phyloP scores from a whole-genome alignment of 2,113 vertebrate species.

The Cisticola juncidis region DNA sequence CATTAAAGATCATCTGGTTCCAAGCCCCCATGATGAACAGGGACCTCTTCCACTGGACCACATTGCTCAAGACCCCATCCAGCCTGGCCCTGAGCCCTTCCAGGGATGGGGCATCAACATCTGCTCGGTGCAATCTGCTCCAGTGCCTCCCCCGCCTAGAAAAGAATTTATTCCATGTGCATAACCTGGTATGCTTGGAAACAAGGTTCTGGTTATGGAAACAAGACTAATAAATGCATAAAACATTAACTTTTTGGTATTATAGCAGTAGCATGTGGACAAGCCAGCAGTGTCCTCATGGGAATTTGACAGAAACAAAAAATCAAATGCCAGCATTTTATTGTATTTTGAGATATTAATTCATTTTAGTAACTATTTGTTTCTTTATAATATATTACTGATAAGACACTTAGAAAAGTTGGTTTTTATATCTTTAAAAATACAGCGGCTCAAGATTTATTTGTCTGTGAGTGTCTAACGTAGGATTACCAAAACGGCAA shows the following conservation, averaged over 20 bases:
- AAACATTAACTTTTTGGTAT: background rate
- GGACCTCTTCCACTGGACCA: background rate
- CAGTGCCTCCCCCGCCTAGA: background rate
- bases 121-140: background rate
- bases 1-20: background rate
- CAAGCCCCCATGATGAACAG: background rate
- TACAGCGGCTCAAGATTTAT: accelerated
- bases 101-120: accelerated
- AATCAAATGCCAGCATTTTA: background rate
- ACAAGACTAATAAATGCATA: background rate
- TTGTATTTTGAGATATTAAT: background rate
- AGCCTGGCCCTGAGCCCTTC: background rate
- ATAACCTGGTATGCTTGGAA: background rate
- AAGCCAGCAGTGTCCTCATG: background rate
- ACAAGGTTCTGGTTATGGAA: background rate
- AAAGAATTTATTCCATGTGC: background rate
- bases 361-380: background rate
- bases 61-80: no score
- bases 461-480: background rate
- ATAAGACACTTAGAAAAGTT: background rate
- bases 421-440: background rate
- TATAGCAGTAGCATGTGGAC: background rate
- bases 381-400: background rate
- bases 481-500: background rate
- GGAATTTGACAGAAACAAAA: background rate